Evolutionary conservation across 2,113 vertebrate species (phyloP).

Genomic region (Mustelus asterias): DNA sequence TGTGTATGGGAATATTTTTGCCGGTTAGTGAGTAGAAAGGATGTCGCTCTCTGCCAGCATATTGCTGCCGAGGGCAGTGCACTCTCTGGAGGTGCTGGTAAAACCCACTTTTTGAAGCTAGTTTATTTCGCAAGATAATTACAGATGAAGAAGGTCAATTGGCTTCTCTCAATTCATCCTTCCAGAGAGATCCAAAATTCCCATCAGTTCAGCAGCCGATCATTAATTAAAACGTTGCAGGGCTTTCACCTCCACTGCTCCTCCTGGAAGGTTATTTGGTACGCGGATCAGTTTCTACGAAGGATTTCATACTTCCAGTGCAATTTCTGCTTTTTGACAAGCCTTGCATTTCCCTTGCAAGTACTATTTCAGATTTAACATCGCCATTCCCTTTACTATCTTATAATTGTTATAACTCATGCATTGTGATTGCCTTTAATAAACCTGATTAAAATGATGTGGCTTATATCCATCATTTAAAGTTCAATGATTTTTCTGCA

Average conservation of each 20-base stretch:
- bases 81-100: background rate
- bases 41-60: background rate
- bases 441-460: background rate
- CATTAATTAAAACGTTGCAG: background rate
- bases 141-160: background rate
- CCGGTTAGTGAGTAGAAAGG: background rate
- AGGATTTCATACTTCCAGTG: background rate
- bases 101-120: background rate
- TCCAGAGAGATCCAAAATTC: background rate
- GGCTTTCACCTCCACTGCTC: background rate
- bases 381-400: background rate
- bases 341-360: background rate
- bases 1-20: background rate
- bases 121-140: background rate
- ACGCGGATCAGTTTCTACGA: background rate
- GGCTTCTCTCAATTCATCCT: background rate
- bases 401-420: background rate
- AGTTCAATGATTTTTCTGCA: slow-evolving; percentile 32
- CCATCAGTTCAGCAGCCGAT: background rate
- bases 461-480: background rate
- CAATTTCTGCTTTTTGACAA: background rate
- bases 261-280: background rate
- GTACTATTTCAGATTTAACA: background rate
- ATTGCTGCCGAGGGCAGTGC: background rate
- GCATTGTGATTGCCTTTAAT: background rate